Conservation (phyloP, 1,140 invertebrate species). For the Habropoda laboriosa region DNA sequence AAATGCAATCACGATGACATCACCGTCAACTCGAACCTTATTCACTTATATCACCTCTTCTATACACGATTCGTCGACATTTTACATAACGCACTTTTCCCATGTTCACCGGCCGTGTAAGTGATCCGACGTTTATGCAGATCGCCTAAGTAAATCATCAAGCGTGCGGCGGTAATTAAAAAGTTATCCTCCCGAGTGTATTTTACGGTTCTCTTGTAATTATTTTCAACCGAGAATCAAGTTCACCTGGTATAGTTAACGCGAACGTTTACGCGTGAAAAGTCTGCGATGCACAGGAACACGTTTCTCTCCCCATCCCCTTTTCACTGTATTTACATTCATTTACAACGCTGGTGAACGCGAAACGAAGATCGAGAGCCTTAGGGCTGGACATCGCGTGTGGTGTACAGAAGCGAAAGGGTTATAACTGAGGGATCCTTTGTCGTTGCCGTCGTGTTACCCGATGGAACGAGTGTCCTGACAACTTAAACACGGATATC, state of each 20-base stretch:
- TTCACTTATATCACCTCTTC: background rate
- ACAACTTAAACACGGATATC: conserved; percentile 42
- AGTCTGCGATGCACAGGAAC: no score
- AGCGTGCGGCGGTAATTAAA: background rate
- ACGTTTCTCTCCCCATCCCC: background rate
- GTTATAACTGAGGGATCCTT: background rate
- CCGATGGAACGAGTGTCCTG: background rate
- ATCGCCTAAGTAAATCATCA: background rate
- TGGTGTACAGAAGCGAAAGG: background rate
- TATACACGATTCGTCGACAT: background rate
- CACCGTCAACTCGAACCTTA: background rate
- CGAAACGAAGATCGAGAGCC: background rate
- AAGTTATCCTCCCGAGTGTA: background rate
- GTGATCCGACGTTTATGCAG: background rate
- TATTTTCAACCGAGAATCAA: no score
- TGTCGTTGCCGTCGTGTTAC: conserved; percentile 18
- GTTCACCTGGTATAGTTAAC: no score
- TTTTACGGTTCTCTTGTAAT: no score
- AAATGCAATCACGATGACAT: background rate
- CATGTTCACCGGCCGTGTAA: background rate
- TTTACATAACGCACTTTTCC: background rate
- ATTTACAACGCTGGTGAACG: background rate
- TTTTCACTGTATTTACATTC: background rate
- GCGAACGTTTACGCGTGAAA: no score
- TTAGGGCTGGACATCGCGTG: conserved; percentile 22